A percentile compares a stretch with the other conserved stretches of the same genome.
Evolutionary conservation across 2,113 vertebrate genomes (phyloP).

Genomic region (Synodontis membranacea): DNA sequence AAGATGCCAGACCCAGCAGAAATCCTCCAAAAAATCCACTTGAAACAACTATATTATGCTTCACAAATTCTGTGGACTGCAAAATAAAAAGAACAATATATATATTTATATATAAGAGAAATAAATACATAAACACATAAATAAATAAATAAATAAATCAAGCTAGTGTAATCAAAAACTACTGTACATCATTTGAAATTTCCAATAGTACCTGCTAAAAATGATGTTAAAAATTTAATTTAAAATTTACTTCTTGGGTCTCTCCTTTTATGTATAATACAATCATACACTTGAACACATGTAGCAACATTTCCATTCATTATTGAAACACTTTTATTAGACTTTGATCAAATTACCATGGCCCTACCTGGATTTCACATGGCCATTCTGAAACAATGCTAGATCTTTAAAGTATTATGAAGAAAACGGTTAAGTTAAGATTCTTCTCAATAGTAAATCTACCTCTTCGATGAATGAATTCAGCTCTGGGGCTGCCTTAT

Average conservation of each 20-base stretch:
- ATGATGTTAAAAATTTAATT: background rate
- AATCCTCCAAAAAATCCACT: constrained; percentile 96
- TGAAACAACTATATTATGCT: constrained; percentile 94
- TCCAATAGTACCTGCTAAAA: background rate
- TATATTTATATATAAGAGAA: too few species aligned
- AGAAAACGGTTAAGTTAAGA: background rate
- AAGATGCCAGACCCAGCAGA: constrained; percentile 92
- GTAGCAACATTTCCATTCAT: background rate
- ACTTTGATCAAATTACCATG: background rate
- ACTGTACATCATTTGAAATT: background rate
- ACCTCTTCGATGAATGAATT: constrained; percentile 94
- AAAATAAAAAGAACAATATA: too few species aligned
- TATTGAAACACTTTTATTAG: background rate
- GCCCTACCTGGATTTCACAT: background rate
- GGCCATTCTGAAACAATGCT: background rate
- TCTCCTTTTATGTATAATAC: background rate
- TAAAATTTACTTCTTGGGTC: background rate
- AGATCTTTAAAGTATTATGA: too few species aligned
- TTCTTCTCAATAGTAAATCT: constrained; percentile 2
- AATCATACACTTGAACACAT: background rate
- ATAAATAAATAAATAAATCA: too few species aligned
- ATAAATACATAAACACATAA: too few species aligned
- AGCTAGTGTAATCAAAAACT: background rate
- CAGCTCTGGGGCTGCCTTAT: constrained; percentile 89
- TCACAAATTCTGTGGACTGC: constrained; percentile 94